Evolutionary conservation across 1,140 invertebrate species (phyloP).

Genomic region (Acromyrmex heyeri): DNA sequence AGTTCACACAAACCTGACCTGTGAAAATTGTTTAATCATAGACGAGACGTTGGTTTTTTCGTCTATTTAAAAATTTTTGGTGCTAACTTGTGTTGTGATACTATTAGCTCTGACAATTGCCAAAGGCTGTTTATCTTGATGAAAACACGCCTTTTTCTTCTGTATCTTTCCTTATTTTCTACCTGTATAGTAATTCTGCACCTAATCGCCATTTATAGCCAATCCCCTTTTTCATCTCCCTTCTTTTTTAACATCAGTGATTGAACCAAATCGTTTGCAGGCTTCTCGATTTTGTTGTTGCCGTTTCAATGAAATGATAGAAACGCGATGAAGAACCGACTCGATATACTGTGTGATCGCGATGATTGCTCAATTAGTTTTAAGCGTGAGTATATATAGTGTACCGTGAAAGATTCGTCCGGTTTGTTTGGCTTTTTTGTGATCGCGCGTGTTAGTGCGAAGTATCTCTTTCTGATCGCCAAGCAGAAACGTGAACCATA

Average conservation of each 20-base stretch:
- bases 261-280: constrained; percentile 24
- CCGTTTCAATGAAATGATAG: constrained; percentile 16
- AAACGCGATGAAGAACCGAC: constrained; percentile 31
- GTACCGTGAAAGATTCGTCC: constrained; percentile 57
- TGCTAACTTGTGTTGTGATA: constrained; percentile 28
- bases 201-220: neutral
- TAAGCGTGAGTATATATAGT: constrained; percentile 61
- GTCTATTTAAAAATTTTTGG: neutral
- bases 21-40: constrained; percentile 25
- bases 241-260: neutral
- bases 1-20: neutral
- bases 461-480: constrained; percentile 24
- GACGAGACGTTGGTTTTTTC: neutral
- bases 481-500: constrained; percentile 61
- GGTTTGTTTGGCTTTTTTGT: constrained; percentile 34
- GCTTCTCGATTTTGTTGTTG: constrained; percentile 7
- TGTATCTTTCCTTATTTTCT: neutral
- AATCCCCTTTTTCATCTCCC: neutral
- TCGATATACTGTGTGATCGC: constrained; percentile 11
- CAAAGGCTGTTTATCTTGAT: constrained; percentile 1
- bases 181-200: neutral
- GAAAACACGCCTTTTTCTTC: neutral
- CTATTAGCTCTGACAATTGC: constrained; percentile 13
- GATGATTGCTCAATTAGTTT: constrained; percentile 75
- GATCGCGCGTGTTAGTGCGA: constrained; percentile 66